Base-by-base conservation (phyloP, 2,113 vertebrate species). In the Percopsis transmontana region DNA sequence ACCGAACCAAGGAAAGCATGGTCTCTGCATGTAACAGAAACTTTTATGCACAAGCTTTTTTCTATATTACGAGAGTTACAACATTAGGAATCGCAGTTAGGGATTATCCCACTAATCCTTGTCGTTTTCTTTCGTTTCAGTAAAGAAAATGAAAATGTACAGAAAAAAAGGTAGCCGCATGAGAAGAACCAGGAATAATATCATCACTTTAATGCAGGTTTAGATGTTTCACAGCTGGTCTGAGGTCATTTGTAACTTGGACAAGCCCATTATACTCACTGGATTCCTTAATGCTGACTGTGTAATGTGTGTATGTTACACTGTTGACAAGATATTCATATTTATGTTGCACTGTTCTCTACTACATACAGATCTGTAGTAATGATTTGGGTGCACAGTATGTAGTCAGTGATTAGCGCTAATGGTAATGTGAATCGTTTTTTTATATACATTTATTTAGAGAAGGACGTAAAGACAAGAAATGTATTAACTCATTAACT, bases 51-150 rank as follows among this genome's bases (percentile, higher is more conserved):
- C 8, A 52, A 12, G 20, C 19, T 21, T 20, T 1, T 52, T 20
- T 21, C 11, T 52, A 20, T 52, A 18, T 20, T 20, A 20, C 4
- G n/a, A 51, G n/a, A 11, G 18, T 48, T 55, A 55, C 13, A 16
- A 55, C 24, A 27, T 27, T 55, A 33, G 27, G 8, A 33, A 33
- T 33, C 27, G 0, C 27, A 33, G 27, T 33, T 33, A 33, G 8
- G 5, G 8, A 33, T 33, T 7, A 33, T 33, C 27, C 27, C 15
- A 12, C 7, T 56, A 16, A 7, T 40, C 15, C 2, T 24, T 45
- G 3, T 65, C 62, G 0, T 14, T 19, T 59, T 66, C 7, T 65
- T 57, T 63, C 61, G 9, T 80, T 83, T 53, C 76, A 87, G 88
- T 66, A 41, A 50, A 2, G 8, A 88, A 70, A 59, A 80, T 66